These are phyloP conservation scores for Poeciliopsis turneri DNA, from an alignment of 2,797 vertebrate species.

Conservation along the genomic window DNA sequence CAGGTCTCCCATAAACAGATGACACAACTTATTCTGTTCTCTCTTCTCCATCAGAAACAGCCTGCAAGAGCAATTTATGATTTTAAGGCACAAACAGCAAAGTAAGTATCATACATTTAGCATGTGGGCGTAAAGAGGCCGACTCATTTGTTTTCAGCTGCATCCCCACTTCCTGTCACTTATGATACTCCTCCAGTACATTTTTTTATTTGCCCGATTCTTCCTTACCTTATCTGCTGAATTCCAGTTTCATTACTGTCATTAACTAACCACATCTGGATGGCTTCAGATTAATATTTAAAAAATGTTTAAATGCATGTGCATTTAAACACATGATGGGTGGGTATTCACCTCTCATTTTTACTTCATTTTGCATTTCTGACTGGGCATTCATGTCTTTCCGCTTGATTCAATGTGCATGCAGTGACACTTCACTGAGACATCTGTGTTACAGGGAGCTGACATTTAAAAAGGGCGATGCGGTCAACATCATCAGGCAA, in stretches of 20 bases:
- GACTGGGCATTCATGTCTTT: slow-evolving; percentile 2
- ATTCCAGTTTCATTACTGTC: slow-evolving; percentile 1
- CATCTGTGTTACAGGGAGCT: slow-evolving; percentile 89
- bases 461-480: slow-evolving; percentile 97
- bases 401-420: not conserved
- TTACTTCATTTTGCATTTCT: slow-evolving; percentile 16
- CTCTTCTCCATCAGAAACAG: slow-evolving; percentile 90
- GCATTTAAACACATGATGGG: not conserved
- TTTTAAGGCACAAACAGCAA: slow-evolving; percentile 99
- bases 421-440: slow-evolving; percentile 15
- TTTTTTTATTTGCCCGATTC: not conserved
- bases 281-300: slow-evolving; percentile 12
- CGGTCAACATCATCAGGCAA: slow-evolving; percentile 96
- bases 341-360: not conserved
- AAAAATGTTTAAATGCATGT: slow-evolving; percentile 1
- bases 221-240: slow-evolving; percentile 11
- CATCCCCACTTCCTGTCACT: slow-evolving; percentile 12
- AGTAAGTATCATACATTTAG: slow-evolving; percentile 87
- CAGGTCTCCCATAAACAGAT: slow-evolving; percentile 84
- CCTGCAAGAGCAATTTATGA: slow-evolving; percentile 97
- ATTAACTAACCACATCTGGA: slow-evolving; percentile 8
- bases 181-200: slow-evolving; percentile 7
- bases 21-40: slow-evolving; percentile 86
- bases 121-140: not conserved
- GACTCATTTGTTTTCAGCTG: slow-evolving; percentile 25